Conservation (phyloP, 2,797 vertebrate species). For the Odontamblyopus lacepedii region DNA sequence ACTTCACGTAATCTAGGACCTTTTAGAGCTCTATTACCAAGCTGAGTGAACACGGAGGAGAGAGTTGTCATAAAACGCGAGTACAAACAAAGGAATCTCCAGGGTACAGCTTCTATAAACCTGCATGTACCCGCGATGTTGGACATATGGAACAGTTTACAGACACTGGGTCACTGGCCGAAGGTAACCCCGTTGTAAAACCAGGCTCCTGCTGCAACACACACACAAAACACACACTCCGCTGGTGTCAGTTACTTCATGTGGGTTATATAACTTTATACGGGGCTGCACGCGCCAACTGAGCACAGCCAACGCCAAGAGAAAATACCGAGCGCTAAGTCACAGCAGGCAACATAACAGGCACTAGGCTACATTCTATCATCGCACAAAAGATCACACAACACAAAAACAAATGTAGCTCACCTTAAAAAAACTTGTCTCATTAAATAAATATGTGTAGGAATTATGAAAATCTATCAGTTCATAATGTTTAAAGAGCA, state of each 20-base stretch:
- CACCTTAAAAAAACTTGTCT: no score
- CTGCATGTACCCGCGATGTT: slow-evolving; percentile 43
- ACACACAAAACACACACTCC: slow-evolving; percentile 9
- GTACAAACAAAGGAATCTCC: neutral
- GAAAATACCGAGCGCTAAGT: neutral
- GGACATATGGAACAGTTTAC: slow-evolving; percentile 65
- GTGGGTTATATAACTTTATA: slow-evolving; percentile 41
- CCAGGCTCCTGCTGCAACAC: slow-evolving; percentile 29
- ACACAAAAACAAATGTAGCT: neutral
- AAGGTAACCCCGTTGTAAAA: slow-evolving; percentile 55
- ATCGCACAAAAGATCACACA: neutral
- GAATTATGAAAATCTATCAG: no score
- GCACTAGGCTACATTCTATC: neutral
- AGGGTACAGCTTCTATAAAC: slow-evolving; percentile 14
- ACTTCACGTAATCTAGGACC: no score
- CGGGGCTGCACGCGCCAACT: slow-evolving; percentile 19
- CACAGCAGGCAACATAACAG: neutral
- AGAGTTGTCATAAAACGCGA: neutral
- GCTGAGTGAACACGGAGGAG: no score
- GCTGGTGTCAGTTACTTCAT: slow-evolving; percentile 23
- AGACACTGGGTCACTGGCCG: slow-evolving; percentile 58
- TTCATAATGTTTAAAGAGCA: no score
- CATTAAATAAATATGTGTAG: no score
- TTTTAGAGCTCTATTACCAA: no score
- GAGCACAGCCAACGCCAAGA: slow-evolving; percentile 26